Conservation (phyloP, 1,140 invertebrate species). For the Caerostris extrusa region DNA sequence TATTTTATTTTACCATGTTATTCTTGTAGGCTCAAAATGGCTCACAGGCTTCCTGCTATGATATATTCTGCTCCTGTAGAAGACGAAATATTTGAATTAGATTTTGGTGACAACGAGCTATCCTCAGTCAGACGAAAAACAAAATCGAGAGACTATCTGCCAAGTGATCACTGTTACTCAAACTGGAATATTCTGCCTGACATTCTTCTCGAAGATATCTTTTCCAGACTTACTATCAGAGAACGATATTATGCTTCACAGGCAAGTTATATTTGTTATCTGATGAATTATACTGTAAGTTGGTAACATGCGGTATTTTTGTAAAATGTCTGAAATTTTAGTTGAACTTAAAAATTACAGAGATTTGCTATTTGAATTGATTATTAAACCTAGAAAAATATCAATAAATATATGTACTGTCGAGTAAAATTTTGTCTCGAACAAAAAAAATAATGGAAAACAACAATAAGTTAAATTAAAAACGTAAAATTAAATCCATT, state of each 20-base stretch:
- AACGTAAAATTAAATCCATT: no score
- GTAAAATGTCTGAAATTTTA: neutral
- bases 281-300: no score
- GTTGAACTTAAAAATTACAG: neutral
- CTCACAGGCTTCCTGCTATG: constrained; percentile 60
- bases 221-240: constrained; percentile 86
- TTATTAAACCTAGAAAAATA: neutral
- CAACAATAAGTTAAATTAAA: no score
- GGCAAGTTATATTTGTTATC: constrained; percentile 81
- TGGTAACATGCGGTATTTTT: no score
- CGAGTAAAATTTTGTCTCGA: no score
- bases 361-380: neutral
- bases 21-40: constrained; percentile 62
- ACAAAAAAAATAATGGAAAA: no score
- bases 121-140: neutral
- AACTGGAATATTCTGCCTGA: constrained; percentile 88
- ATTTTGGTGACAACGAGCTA: constrained; percentile 2
- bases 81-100: constrained; percentile 53
- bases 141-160: neutral
- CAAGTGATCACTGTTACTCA: neutral
- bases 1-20: neutral
- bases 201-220: constrained; percentile 89
- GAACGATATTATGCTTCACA: constrained; percentile 89
- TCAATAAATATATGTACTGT: neutral
- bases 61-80: constrained; percentile 14